Percentiles rank a stretch among this genome's conserved stretches.
These are phyloP conservation scores for Nannospalax galili DNA, from an alignment of 2,113 vertebrate species.

Conservation along the genomic window DNA sequence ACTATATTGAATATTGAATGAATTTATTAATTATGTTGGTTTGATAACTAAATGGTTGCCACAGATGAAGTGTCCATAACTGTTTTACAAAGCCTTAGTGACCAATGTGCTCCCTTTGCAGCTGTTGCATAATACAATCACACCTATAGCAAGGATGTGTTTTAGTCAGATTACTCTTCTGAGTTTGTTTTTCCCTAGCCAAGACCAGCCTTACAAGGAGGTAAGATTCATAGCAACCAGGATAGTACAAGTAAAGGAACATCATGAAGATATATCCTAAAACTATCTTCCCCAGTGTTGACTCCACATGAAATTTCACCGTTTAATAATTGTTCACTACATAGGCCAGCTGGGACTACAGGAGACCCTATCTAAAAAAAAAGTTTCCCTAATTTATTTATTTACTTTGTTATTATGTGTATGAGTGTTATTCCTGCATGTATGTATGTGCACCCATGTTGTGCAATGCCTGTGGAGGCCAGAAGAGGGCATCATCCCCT, in stretches of 20 bases:
- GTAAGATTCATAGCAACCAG: not conserved
- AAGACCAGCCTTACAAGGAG: not conserved
- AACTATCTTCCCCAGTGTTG: not conserved
- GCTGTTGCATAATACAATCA: not conserved
- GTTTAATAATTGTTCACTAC: not conserved
- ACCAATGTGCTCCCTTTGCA: slow-evolving; percentile 26
- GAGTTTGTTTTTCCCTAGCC: slow-evolving; percentile 31
- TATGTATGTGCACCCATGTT: no score
- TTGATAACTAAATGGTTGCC: not conserved
- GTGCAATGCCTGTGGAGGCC: no score
- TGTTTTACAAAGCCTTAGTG: slow-evolving; percentile 25
- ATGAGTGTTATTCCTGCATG: no score
- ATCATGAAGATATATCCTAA: not conserved
- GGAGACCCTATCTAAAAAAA: no score
- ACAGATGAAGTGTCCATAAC: not conserved
- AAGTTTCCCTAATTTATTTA: no score
- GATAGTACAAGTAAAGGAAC: not conserved
- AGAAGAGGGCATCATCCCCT: no score
- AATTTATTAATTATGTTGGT: not conserved
- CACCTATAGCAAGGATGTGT: not conserved
- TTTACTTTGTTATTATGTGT: no score
- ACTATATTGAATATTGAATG: not conserved
- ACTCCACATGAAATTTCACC: not conserved
- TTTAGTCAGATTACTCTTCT: slow-evolving; percentile 38
- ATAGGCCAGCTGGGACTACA: no score